Percentiles rank a stretch among this genome's conserved stretches.
phyloP scores from a whole-genome alignment of 2,797 vertebrate genomes.

The Gymnothorax reevesii region DNA sequence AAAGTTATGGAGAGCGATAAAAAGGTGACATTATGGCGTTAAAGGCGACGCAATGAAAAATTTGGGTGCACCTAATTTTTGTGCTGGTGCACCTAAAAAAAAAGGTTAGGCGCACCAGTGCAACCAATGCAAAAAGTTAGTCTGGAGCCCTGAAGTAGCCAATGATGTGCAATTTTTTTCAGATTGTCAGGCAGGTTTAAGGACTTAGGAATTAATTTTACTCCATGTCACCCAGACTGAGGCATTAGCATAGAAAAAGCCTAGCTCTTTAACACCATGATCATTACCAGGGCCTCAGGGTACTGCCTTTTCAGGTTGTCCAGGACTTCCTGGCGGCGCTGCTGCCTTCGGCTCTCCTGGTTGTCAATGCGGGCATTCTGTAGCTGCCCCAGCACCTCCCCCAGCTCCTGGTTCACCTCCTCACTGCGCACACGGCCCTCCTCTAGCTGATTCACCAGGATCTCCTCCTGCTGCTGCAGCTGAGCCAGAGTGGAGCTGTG shows the following conservation, averaged over 20 bases:
- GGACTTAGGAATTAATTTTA: no score
- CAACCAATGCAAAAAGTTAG: no score
- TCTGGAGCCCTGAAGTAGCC: no score
- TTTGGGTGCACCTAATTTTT: no score
- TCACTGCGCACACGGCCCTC: conserved; percentile 59
- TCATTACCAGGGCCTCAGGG: conserved; percentile 83
- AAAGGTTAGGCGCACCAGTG: no score
- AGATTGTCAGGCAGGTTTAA: no score
- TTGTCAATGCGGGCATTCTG: conserved; percentile 80
- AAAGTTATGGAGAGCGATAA: no score
- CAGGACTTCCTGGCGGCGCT: conserved; percentile 80
- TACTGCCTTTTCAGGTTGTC: conserved; percentile 80
- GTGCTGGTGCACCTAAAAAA: no score
- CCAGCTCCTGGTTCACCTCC: conserved; percentile 81
- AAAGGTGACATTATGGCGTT: no score
- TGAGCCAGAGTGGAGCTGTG: conserved; percentile 75
- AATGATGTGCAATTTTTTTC: no score
- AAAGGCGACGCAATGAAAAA: no score
- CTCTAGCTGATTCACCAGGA: conserved; percentile 73
- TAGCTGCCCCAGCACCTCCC: conserved; percentile 72
- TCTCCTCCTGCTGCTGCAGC: conserved; percentile 69
- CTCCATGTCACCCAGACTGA: no score
- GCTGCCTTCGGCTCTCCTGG: conserved; percentile 80
- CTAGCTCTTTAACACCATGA: not conserved
- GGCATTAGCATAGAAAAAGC: not conserved